Conservation (phyloP, 2,888 invertebrate species). For the Dicyrtoma fusca region DNA sequence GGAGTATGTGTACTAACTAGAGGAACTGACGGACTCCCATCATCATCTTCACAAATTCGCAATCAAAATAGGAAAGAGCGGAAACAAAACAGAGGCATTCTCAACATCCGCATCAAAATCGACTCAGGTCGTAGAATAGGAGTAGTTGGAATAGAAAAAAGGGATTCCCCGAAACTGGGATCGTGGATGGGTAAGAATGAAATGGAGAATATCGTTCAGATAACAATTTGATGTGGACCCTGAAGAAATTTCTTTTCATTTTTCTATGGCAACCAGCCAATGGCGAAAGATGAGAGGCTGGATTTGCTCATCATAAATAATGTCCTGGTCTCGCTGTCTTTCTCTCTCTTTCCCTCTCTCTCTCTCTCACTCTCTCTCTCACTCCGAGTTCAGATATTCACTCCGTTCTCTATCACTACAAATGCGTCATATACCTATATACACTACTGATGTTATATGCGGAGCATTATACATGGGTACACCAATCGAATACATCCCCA, state of each 20-base stretch:
- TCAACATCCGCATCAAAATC: too few relatives aligned
- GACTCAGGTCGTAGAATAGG: too few relatives aligned
- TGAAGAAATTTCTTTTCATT: slow-evolving; percentile 45
- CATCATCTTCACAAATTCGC: too few relatives aligned
- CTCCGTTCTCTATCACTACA: neutral
- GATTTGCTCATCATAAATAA: slow-evolving; percentile 52
- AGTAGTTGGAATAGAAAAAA: too few relatives aligned
- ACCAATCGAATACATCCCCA: too few relatives aligned
- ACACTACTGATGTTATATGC: neutral
- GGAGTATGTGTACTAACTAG: too few relatives aligned
- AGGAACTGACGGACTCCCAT: too few relatives aligned
- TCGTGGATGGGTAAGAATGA: slow-evolving; percentile 18
- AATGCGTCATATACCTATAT: too few relatives aligned
- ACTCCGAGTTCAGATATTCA: neutral
- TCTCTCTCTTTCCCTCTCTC: slow-evolving; percentile 10
- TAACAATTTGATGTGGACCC: slow-evolving; percentile 34
- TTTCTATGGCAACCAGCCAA: slow-evolving; percentile 46
- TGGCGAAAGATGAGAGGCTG: slow-evolving; percentile 43
- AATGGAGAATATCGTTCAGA: slow-evolving; percentile 26
- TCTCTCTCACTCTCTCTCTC: slow-evolving; percentile 21
- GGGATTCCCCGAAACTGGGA: neutral
- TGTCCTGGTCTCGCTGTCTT: slow-evolving; percentile 33
- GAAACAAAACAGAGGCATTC: too few relatives aligned
- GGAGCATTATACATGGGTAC: too few relatives aligned
- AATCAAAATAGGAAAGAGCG: too few relatives aligned